These are phyloP conservation scores for Astur gentilis DNA, from an alignment of 2,113 vertebrate genomes.

Conservation along the genomic window DNA sequence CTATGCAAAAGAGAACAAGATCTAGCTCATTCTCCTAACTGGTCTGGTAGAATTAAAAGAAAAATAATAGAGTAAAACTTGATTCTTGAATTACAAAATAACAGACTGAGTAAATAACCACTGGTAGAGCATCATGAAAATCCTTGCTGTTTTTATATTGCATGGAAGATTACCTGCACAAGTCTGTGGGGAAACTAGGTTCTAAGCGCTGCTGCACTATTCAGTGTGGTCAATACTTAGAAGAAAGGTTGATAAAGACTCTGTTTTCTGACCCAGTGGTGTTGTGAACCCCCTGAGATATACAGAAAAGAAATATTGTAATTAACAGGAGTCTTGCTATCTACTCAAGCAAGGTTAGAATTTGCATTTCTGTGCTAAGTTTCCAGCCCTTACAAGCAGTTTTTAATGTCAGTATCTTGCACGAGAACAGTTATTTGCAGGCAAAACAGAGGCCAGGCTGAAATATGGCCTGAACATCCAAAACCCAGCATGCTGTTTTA, in stretches of 20 bases:
- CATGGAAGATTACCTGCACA: not conserved
- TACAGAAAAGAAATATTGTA: not conserved
- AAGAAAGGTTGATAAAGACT: not conserved
- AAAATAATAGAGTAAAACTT: not conserved
- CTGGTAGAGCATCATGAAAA: not conserved
- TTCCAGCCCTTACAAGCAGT: not conserved
- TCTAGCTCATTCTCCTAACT: not conserved
- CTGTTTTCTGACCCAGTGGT: not conserved
- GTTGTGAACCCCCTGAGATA: not conserved
- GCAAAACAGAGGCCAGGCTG: slow-evolving; percentile 10
- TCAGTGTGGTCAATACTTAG: not conserved
- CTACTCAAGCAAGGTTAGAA: not conserved
- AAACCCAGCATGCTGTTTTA: not conserved
- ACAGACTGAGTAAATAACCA: not conserved
- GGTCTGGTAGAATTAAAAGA: not conserved
- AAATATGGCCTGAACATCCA: slow-evolving; percentile 10
- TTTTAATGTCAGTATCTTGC: not conserved
- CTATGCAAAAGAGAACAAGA: not conserved
- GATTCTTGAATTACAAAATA: not conserved
- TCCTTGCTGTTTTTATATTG: not conserved
- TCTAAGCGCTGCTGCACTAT: not conserved
- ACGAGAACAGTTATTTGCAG: not conserved
- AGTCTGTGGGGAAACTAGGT: not conserved
- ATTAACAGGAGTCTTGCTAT: not conserved
- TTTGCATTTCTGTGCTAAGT: not conserved